Evolutionary conservation across 1,140 invertebrate species (phyloP).

Genomic region (Ptiloglossa arizonensis): DNA sequence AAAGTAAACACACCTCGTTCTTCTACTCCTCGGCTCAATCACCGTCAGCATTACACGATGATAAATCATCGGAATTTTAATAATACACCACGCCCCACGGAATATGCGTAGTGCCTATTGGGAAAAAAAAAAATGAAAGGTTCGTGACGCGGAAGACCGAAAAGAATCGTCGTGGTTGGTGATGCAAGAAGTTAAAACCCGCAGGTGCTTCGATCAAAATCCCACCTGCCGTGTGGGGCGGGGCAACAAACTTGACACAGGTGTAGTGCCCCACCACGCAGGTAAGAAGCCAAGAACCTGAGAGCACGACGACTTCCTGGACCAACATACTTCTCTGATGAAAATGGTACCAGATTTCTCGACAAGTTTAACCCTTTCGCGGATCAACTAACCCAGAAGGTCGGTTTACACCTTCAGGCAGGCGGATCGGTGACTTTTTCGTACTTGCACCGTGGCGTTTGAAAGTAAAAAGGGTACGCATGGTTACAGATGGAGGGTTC

Average conservation of each 20-base stretch:
- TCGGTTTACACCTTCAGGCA: not conserved
- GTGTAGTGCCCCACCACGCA: not conserved
- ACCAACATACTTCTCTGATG: constrained; percentile 34
- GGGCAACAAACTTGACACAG: not conserved
- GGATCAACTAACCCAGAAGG: constrained; percentile 23
- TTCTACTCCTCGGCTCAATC: not conserved
- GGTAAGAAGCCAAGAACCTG: not conserved
- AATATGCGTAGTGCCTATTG: not conserved
- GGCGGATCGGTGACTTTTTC: constrained; percentile 5
- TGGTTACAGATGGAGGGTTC: not conserved
- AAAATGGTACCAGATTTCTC: constrained; percentile 70
- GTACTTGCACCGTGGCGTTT: not conserved
- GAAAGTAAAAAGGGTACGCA: not conserved
- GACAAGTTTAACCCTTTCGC: constrained; percentile 70
- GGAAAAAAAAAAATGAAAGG: not conserved
- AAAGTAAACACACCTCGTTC: not conserved
- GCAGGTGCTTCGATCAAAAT: not conserved
- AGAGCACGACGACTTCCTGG: not conserved
- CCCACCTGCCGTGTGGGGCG: not conserved
- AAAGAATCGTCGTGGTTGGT: not conserved
- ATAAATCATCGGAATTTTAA: not conserved
- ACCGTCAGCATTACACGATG: no score
- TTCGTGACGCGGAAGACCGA: not conserved
- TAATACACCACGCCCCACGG: not conserved
- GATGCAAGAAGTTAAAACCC: not conserved